Percentiles rank a stretch among this genome's conserved stretches.
Evolutionary conservation across 2,888 invertebrate species (phyloP).

Genomic region (Epirrhoe alternata): DNA sequence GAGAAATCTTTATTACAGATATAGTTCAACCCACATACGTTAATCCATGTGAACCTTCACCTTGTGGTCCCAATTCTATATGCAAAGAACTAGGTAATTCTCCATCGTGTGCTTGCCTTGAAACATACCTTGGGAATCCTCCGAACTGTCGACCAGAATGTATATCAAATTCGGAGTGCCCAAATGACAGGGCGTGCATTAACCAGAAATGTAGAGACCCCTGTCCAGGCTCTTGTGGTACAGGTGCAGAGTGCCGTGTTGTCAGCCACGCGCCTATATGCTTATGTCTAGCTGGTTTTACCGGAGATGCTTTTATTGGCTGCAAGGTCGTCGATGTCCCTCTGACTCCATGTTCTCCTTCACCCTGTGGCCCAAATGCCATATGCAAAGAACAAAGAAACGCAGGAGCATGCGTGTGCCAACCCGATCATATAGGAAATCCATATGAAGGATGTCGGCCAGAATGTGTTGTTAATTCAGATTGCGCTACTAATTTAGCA

Average conservation of each 20-base stretch:
- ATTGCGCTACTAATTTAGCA: conserved; percentile 89
- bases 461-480: conserved; percentile 90
- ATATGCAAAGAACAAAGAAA: conserved; percentile 88
- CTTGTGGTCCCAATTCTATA: conserved; percentile 90
- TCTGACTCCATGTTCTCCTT: conserved; percentile 87
- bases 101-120: conserved; percentile 90
- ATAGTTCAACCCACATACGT: conserved; percentile 59
- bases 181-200: conserved; percentile 88
- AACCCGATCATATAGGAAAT: conserved; percentile 89
- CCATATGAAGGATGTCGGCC: conserved; percentile 92
- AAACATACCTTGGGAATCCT: conserved; percentile 88
- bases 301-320: conserved; percentile 87
- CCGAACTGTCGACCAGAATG: conserved; percentile 91
- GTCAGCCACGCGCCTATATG: conserved; percentile 91
- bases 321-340: conserved; percentile 80
- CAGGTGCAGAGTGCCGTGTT: conserved; percentile 89
- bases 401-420: conserved; percentile 89
- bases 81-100: conserved; percentile 86
- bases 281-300: conserved; percentile 86
- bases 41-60: conserved; percentile 89
- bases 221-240: conserved; percentile 90
- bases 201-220: conserved; percentile 91
- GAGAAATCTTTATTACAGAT: conserved; percentile 57
- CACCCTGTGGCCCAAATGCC: conserved; percentile 91
- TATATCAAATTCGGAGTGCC: conserved; percentile 90